Conservation (phyloP, 2,888 invertebrate species). For the Melanotus villosus region DNA sequence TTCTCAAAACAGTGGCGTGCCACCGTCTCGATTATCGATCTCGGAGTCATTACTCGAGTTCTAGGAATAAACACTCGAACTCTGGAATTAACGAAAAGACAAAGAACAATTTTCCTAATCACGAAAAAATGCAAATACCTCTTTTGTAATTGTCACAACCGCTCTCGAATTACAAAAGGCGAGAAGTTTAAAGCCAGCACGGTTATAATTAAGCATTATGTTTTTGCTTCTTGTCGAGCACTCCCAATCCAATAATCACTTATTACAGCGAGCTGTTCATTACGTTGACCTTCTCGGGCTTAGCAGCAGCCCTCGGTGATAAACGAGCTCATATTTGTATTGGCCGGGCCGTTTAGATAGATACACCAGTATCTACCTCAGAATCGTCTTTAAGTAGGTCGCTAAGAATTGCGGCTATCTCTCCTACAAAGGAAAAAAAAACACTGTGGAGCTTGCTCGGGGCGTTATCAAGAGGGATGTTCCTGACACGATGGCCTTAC, state of each 20-base stretch:
- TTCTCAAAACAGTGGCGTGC: constrained; percentile 2
- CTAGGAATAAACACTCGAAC: constrained; percentile 20
- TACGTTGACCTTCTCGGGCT: constrained; percentile 26
- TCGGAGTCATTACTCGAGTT: constrained; percentile 8
- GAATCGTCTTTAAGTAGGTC: constrained; percentile 25
- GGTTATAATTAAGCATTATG: constrained; percentile 25
- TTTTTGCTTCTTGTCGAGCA: constrained; percentile 26
- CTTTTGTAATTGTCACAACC: constrained; percentile 28
- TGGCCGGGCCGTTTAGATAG: constrained; percentile 21
- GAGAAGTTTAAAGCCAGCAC: constrained; percentile 25
- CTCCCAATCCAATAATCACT: constrained; percentile 25
- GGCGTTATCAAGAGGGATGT: constrained; percentile 30
- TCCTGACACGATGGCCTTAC: constrained; percentile 30
- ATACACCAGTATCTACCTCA: constrained; percentile 21
- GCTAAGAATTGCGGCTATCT: constrained; percentile 27
- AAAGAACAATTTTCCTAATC: constrained; percentile 33
- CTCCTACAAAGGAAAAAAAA: constrained; percentile 19
- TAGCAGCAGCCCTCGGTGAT: constrained; percentile 24
- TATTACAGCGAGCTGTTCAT: constrained; percentile 30
- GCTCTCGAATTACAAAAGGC: constrained; percentile 27
- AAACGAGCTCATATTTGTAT: constrained; percentile 33
- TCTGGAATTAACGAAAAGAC: constrained; percentile 31
- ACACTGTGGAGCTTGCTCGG: constrained; percentile 22
- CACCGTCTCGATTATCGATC: constrained; percentile 21
- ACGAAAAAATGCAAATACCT: constrained; percentile 33